These are phyloP conservation scores for Sternarchorhynchus goeldii DNA, from an alignment of 2,797 vertebrate genomes.

Conservation along the genomic window DNA sequence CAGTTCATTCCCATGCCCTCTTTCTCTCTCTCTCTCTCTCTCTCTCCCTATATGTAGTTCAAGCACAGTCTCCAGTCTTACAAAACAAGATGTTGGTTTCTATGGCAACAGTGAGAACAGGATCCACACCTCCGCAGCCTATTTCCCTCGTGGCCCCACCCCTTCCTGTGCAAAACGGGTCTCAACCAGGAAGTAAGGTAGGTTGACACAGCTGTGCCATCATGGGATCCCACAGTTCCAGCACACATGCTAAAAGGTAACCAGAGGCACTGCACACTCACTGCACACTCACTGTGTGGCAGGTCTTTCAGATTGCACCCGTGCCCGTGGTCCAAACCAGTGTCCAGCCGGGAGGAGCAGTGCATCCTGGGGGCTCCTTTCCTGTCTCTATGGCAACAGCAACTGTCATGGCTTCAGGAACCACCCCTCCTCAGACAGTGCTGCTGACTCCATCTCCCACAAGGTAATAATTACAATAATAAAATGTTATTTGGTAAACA, in stretches of 20 bases:
- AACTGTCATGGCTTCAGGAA: constrained; percentile 73
- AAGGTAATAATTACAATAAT: constrained; percentile 69
- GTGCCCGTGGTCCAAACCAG: constrained; percentile 84
- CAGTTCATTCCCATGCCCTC: too few relatives aligned
- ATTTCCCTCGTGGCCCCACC: constrained; percentile 84
- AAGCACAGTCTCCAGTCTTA: constrained; percentile 84
- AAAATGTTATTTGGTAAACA: neutral
- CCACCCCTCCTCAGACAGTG: constrained; percentile 84
- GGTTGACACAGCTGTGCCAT: neutral
- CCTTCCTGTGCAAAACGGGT: constrained; percentile 87
- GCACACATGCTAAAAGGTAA: neutral
- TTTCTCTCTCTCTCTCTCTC: neutral
- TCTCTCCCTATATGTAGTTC: constrained; percentile 70
- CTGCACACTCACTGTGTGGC: neutral
- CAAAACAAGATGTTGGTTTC: constrained; percentile 88
- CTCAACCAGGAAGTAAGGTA: constrained; percentile 85
- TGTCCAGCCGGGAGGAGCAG: constrained; percentile 69
- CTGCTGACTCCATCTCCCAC: constrained; percentile 86
- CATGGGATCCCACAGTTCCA: neutral
- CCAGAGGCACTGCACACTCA: too few relatives aligned
- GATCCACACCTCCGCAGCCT: constrained; percentile 77
- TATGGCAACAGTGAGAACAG: constrained; percentile 84
- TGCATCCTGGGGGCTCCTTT: constrained; percentile 76
- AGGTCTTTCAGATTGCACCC: constrained; percentile 90
- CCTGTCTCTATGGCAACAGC: constrained; percentile 82